A percentile compares a stretch with the other conserved stretches of the same genome.
Conservation (phyloP, 2,113 vertebrate species). For the Triplophysa dalaica region DNA sequence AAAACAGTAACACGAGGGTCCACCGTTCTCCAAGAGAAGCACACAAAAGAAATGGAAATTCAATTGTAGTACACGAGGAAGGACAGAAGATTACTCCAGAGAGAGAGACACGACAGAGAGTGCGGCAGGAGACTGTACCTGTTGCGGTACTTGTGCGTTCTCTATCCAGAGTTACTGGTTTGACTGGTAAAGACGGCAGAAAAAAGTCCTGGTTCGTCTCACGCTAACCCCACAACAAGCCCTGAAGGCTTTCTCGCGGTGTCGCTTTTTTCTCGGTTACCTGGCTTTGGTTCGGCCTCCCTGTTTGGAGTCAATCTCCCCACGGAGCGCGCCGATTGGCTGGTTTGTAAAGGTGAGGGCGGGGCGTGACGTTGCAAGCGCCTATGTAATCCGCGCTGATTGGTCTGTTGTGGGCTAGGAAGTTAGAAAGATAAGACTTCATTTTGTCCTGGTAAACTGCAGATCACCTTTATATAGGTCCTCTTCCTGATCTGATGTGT, state of each 20-base stretch:
- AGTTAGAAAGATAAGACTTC: constrained; percentile 53
- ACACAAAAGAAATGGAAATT: constrained; percentile 78
- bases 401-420: constrained; percentile 66
- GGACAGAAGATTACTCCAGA: constrained; percentile 73
- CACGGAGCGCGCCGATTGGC: constrained; percentile 69
- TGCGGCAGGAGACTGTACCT: constrained; percentile 82
- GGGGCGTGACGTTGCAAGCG: constrained; percentile 63
- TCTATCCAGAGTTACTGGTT: constrained; percentile 84
- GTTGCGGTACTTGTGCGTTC: constrained; percentile 75
- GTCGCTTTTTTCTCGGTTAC: constrained; percentile 77
- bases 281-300: constrained; percentile 80
- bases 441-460: background rate
- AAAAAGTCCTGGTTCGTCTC: constrained; percentile 76
- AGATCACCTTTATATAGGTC: too few species aligned
- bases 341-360: constrained; percentile 83
- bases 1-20: constrained; percentile 76
- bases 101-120: constrained; percentile 71
- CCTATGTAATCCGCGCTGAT: constrained; percentile 62
- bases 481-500: too few species aligned
- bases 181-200: constrained; percentile 80
- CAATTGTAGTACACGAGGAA: constrained; percentile 75
- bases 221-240: constrained; percentile 86
- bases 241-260: constrained; percentile 55
- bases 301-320: constrained; percentile 70
- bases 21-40: constrained; percentile 83